Percentiles rank a stretch among this genome's conserved stretches.
Evolutionary conservation across 2,797 vertebrate genomes (phyloP).

Genomic region (Pteronotus mesoamericanus): DNA sequence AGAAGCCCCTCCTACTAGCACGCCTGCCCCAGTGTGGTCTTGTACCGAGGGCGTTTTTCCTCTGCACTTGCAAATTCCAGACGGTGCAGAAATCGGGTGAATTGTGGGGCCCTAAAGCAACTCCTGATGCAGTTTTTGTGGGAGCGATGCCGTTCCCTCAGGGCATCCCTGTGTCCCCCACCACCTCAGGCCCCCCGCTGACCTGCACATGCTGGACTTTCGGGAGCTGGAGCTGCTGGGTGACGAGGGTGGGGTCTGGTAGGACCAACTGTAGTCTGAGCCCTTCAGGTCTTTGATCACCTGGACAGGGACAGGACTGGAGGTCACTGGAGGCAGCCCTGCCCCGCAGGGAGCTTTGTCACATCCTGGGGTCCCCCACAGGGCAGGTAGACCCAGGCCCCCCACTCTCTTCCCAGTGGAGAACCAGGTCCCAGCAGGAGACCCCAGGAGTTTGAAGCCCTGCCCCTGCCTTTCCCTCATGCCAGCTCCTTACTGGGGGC

Average conservation of each 20-base stretch:
- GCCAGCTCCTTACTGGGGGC: background rate
- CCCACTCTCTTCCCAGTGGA: background rate
- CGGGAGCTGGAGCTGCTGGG: constrained; percentile 95
- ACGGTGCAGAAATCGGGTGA: accelerated
- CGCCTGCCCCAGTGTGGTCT: accelerated
- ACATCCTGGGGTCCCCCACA: background rate
- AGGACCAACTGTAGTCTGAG: constrained; percentile 97
- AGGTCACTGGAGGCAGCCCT: background rate
- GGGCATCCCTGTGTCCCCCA: accelerated
- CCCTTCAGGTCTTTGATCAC: constrained; percentile 98
- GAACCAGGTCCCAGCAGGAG: background rate
- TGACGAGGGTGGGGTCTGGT: constrained; percentile 95
- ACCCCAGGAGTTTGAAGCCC: background rate
- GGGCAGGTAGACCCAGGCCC: background rate
- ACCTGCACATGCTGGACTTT: constrained; percentile 99
- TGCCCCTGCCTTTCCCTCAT: background rate
- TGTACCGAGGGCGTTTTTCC: accelerated
- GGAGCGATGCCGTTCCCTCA: no score
- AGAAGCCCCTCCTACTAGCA: no score
- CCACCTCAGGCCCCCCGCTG: background rate
- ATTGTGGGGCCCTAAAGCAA: background rate
- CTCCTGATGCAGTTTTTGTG: background rate
- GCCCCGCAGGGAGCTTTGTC: background rate
- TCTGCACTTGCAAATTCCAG: background rate
- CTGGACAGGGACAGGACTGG: constrained; percentile 74